Percentiles rank a stretch among this genome's conserved stretches.
These are phyloP conservation scores for Oreortyx pictus DNA, from an alignment of 2,797 vertebrate genomes.

Conservation along the genomic window DNA sequence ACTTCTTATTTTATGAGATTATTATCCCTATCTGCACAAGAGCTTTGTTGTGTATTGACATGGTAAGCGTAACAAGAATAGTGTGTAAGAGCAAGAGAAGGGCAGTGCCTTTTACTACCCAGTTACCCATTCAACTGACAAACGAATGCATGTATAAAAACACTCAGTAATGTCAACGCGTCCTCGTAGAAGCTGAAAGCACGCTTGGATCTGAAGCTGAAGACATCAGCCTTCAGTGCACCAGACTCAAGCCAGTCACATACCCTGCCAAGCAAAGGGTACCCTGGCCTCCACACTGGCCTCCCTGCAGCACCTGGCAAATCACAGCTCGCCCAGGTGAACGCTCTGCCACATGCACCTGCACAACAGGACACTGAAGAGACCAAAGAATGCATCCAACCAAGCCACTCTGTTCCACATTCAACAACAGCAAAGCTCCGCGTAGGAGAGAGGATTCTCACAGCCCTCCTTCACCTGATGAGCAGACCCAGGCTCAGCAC, in stretches of 20 bases:
- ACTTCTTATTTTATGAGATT: background rate
- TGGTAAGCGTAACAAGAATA: background rate
- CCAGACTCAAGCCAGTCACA: background rate
- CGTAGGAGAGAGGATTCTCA: slow-evolving; percentile 23
- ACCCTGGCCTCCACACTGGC: background rate
- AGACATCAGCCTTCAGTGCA: background rate
- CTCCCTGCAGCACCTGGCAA: background rate
- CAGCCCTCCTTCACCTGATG: slow-evolving; percentile 23
- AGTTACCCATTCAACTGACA: background rate
- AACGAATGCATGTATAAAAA: background rate
- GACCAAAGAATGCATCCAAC: background rate
- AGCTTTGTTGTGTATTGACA: background rate
- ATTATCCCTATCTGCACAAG: background rate
- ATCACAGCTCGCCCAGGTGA: background rate
- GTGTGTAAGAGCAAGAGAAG: fast-evolving
- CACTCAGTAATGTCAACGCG: background rate
- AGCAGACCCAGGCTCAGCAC: background rate
- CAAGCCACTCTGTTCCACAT: background rate
- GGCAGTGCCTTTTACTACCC: background rate
- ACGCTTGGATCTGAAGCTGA: background rate
- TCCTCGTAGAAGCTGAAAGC: background rate
- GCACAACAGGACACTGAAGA: background rate
- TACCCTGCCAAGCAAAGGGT: background rate
- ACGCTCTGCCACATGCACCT: background rate
- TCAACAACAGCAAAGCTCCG: background rate